Conservation (phyloP, 35 echinoderm and acorn worm genomes). For the Hemicentrotus pulcherrimus region DNA sequence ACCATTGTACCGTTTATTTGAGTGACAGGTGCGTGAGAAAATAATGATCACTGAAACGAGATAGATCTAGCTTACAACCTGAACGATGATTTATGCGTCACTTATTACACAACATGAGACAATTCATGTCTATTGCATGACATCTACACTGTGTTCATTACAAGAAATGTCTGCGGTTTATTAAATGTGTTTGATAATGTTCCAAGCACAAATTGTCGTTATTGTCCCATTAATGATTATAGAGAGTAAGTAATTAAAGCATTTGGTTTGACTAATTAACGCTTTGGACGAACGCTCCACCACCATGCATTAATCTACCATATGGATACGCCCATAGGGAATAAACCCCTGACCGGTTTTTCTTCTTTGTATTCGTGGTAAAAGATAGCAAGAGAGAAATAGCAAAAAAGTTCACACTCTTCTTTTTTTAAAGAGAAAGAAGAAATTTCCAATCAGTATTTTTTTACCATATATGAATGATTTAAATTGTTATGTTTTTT, state of each 20-base stretch:
- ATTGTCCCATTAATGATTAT: not conserved
- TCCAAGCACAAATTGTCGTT: not conserved
- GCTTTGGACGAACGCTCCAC: not conserved
- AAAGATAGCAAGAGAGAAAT: too few relatives aligned
- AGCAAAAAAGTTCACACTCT: too few relatives aligned
- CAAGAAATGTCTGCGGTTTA: not conserved
- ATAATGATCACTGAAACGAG: not conserved
- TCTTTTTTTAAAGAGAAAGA: too few relatives aligned
- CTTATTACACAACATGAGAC: not conserved
- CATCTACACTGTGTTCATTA: not conserved
- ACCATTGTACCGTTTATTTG: not conserved
- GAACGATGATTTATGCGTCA: not conserved
- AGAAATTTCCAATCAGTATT: too few relatives aligned
- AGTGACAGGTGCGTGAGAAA: not conserved
- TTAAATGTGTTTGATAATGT: not conserved
- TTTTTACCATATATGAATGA: too few relatives aligned
- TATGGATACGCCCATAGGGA: not conserved
- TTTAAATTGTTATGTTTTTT: too few relatives aligned
- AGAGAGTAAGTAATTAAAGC: not conserved
- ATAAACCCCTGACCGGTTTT: not conserved
- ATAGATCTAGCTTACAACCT: not conserved
- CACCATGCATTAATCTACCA: not conserved
- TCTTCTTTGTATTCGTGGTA: not conserved
- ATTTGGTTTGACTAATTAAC: not conserved
- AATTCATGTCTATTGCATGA: not conserved